Evolutionary conservation across 2,888 invertebrate species (phyloP).

Genomic region (Anthophora plumipes): DNA sequence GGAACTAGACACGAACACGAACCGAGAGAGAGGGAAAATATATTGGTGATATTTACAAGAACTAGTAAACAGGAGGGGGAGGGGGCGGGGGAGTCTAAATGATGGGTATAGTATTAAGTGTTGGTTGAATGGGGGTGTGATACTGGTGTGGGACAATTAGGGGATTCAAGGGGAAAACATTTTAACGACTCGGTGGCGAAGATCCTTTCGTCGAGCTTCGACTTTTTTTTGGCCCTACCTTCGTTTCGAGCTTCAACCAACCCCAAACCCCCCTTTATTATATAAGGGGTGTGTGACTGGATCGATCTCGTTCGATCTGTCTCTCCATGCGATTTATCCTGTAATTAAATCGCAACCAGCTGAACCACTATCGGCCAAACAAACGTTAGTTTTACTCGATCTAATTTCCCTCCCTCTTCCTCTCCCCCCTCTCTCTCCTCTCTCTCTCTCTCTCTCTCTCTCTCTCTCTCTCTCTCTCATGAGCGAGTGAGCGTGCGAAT

Average conservation of each 20-base stretch:
- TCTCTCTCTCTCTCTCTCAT: no score
- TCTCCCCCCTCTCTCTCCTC: no score
- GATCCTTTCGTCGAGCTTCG: conserved; percentile 67
- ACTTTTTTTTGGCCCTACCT: conserved; percentile 44
- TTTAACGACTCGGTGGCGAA: conserved; percentile 66
- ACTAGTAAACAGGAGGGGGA: no score
- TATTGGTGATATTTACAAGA: conserved; percentile 68
- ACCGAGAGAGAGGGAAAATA: conserved; percentile 15
- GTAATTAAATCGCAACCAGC: not conserved
- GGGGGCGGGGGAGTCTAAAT: no score
- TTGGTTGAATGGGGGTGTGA: not conserved
- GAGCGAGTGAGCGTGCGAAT: no score
- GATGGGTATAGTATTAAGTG: no score
- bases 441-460: no score
- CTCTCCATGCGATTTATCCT: not conserved
- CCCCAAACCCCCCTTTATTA: not conserved
- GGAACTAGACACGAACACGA: conserved; percentile 39
- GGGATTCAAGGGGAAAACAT: conserved; percentile 40
- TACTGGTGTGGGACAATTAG: not conserved
- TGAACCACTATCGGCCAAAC: not conserved
- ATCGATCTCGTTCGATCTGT: conserved; percentile 1
- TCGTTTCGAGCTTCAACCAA: conserved; percentile 46
- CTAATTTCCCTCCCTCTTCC: no score
- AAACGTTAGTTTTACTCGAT: not conserved
- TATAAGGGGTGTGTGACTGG: not conserved